These are phyloP conservation scores for Apostichopus japonicus DNA, from an alignment of 35 echinoderm and acorn worm genomes.

Conservation along the genomic window DNA sequence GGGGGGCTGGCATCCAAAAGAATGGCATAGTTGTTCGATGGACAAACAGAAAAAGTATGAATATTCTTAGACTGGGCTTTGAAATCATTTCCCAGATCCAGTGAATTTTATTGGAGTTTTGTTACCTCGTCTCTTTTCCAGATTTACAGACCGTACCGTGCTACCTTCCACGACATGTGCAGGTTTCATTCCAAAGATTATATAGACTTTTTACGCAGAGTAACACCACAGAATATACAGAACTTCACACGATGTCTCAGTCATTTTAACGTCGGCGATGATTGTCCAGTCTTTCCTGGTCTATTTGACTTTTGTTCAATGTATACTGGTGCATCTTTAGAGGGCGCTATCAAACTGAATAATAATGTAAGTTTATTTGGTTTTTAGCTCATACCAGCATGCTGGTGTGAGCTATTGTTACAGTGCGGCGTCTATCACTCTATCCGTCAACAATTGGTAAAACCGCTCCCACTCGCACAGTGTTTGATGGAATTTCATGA, in stretches of 20 bases:
- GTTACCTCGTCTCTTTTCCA: not conserved
- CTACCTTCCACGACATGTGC: conserved; percentile 97
- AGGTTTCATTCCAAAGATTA: conserved; percentile 99
- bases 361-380: conserved; percentile 83
- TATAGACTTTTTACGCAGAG: conserved; percentile 94
- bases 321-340: conserved; percentile 98
- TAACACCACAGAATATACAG: conserved; percentile 99
- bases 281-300: conserved; percentile 98
- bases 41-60: too few species aligned
- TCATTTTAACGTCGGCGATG: conserved; percentile 98
- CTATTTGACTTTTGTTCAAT: conserved; percentile 99
- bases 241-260: conserved; percentile 94
- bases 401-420: too few species aligned
- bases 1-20: too few species aligned
- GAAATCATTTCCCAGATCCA: too few species aligned
- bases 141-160: conserved; percentile 97
- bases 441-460: too few species aligned
- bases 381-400: too few species aligned
- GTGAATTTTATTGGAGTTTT: too few species aligned
- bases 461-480: too few species aligned
- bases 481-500: too few species aligned
- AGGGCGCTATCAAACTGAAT: conserved; percentile 95
- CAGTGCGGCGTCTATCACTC: too few species aligned
- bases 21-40: too few species aligned
- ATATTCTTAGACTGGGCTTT: too few species aligned